Evolutionary conservation across 2,888 invertebrate genomes (phyloP).

Genomic region (Drosophila melanosoma): DNA sequence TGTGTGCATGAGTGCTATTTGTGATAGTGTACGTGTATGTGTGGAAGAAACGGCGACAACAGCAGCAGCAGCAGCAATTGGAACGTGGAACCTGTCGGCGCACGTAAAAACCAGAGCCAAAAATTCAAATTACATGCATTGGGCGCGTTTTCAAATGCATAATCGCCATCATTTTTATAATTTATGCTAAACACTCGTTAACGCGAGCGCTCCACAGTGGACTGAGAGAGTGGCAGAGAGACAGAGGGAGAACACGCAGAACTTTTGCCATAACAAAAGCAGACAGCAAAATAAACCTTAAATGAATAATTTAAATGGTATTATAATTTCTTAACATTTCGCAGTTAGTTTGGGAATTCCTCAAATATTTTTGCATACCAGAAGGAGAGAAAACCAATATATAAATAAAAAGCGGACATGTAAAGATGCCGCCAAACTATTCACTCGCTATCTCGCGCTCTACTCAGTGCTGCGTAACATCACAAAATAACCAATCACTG

Average conservation of each 20-base stretch:
- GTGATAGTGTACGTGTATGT: slow-evolving; percentile 28
- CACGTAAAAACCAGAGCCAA: slow-evolving; percentile 76
- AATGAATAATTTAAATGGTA: slow-evolving; percentile 57
- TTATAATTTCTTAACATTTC: slow-evolving; percentile 57
- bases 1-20: slow-evolving; percentile 40
- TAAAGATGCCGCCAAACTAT: slow-evolving; percentile 65
- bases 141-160: slow-evolving; percentile 75
- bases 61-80: slow-evolving; percentile 52
- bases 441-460: slow-evolving; percentile 31
- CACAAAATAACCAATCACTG: slow-evolving; percentile 22
- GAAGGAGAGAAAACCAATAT: slow-evolving; percentile 21
- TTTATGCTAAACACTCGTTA: slow-evolving; percentile 65
- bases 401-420: slow-evolving; percentile 43
- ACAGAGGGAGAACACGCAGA: slow-evolving; percentile 28
- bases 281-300: slow-evolving; percentile 4
- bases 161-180: slow-evolving; percentile 65
- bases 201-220: slow-evolving; percentile 1
- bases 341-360: slow-evolving; percentile 74
- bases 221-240: background rate
- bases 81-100: slow-evolving; percentile 75
- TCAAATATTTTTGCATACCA: slow-evolving; percentile 76
- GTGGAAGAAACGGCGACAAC: slow-evolving; percentile 50
- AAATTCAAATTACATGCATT: slow-evolving; percentile 76
- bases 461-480: slow-evolving; percentile 33
- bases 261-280: slow-evolving; percentile 50